A percentile compares a stretch with the other conserved stretches of the same genome.
phyloP scores from a whole-genome alignment of 2,113 vertebrate species.

The Asarcornis scutulata region DNA sequence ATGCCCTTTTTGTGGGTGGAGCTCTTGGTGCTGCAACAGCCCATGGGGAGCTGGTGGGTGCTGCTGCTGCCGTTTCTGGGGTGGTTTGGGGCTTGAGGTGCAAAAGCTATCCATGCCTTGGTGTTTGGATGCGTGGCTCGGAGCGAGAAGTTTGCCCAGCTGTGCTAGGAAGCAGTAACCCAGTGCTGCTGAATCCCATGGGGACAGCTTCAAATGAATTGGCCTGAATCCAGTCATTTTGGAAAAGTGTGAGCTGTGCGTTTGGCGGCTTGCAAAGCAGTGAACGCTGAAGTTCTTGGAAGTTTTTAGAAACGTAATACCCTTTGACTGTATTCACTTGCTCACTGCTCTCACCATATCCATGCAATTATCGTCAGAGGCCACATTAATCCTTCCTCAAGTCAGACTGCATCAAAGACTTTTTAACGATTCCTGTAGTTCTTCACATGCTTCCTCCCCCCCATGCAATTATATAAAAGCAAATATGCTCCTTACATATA shows the following conservation, averaged over 20 bases:
- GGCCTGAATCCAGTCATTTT: background rate
- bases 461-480: background rate
- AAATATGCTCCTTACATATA: background rate
- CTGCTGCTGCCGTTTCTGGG: background rate
- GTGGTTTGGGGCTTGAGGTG: background rate
- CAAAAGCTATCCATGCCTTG: accelerated
- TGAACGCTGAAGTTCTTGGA: background rate
- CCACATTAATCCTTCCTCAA: background rate
- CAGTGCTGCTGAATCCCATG: background rate
- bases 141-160: background rate
- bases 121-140: accelerated
- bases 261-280: background rate
- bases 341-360: background rate
- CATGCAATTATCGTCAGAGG: accelerated
- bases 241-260: background rate
- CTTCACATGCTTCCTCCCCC: background rate
- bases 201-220: background rate
- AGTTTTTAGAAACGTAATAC: background rate
- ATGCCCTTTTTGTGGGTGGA: no score
- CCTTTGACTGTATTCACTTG: background rate
- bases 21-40: no score
- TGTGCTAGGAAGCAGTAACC: background rate
- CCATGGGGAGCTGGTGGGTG: background rate
- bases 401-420: background rate
- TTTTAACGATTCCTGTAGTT: accelerated